Evolutionary conservation across 2,113 vertebrate species (phyloP), one percentile per base, ranked within the genome.

Genomic region (Taxidea taxus): DNA sequence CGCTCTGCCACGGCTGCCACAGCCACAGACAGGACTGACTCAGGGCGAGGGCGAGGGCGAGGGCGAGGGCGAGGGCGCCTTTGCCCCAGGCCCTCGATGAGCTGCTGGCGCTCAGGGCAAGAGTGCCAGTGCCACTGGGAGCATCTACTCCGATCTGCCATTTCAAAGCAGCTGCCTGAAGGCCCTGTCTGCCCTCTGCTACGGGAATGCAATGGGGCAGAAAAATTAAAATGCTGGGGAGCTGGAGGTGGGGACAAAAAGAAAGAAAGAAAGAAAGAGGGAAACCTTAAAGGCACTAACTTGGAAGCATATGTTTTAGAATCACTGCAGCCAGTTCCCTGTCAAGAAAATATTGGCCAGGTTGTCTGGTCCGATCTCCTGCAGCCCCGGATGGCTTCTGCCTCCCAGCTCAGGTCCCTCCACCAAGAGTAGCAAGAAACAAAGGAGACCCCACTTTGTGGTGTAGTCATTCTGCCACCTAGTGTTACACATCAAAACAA

Each of bases 381-480:
- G 51, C 7, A 81, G 86, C 89, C 86, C 84, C 94, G 97, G 97
- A 98, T 98, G 93, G 42, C 98, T 93, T 98, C 90, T 80, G 78
- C 95, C 84, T 95, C 77, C 39, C 58, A 82, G 39, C 39, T 2
- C 47, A 27, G n/a, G 31, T 95, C 94, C 37, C 47, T 6, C 66
- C 44, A 60, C 29, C 0, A 7, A 11, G 51, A n/a, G 27, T 0
- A 78, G 90, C 54, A 51, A 90, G 91, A 91, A 86, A 94, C 86
- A 91, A 94, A 93, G 87, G 47, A 37, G 4, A 23, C 1, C 14
- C 13, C 66, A 91, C 23, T 88, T 97, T 98, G 90, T 80, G 82
- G 96, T 98, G 98, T 98, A 98, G 97, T 95, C 98, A 98, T 95
- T 98, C 99, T 98, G 99, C 99, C 99, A 99, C 98, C 99, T 99